Evolutionary conservation across 2,797 vertebrate species (phyloP).

Genomic region (Naso thynnoides): DNA sequence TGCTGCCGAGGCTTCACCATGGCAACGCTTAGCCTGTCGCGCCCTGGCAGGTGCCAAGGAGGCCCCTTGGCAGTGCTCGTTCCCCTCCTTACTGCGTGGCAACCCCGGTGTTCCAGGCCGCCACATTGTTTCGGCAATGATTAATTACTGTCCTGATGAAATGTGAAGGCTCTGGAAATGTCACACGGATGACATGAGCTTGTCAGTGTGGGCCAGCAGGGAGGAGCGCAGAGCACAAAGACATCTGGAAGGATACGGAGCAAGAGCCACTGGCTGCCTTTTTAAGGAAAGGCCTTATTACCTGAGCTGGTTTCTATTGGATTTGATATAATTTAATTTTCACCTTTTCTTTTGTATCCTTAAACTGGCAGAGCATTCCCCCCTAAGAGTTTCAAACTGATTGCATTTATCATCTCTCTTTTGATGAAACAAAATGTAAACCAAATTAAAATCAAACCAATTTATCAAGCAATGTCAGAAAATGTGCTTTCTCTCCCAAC

Average conservation of each 20-base stretch:
- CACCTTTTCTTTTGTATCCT: slow-evolving; percentile 7
- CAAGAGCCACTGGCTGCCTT: slow-evolving; percentile 40
- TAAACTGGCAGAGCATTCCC: not conserved
- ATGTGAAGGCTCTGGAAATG: slow-evolving; percentile 82
- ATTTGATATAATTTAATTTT: slow-evolving; percentile 28
- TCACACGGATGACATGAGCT: slow-evolving; percentile 77
- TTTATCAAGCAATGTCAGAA: slow-evolving; percentile 33
- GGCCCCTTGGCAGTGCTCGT: slow-evolving; percentile 61
- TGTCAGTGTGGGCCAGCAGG: slow-evolving; percentile 62
- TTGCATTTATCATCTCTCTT: slow-evolving; percentile 5
- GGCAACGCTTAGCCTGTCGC: slow-evolving; percentile 59
- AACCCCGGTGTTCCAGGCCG: slow-evolving; percentile 66
- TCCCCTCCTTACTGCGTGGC: slow-evolving; percentile 54
- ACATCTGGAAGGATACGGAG: slow-evolving; percentile 72
- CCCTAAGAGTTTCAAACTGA: not conserved
- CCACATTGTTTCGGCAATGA: slow-evolving; percentile 78
- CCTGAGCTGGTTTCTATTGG: slow-evolving; percentile 20
- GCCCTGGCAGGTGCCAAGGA: slow-evolving; percentile 45
- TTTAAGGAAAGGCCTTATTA: slow-evolving; percentile 33
- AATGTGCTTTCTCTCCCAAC: slow-evolving; percentile 22
- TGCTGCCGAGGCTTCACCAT: slow-evolving; percentile 65
- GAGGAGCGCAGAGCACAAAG: slow-evolving; percentile 61
- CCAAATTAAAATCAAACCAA: slow-evolving; percentile 31
- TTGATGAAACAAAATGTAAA: slow-evolving; percentile 38
- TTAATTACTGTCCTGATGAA: slow-evolving; percentile 85